Percentiles rank a stretch among this genome's conserved stretches.
These are phyloP conservation scores for Seladonia tumulorum DNA, from an alignment of 2,888 invertebrate genomes.

Conservation along the genomic window DNA sequence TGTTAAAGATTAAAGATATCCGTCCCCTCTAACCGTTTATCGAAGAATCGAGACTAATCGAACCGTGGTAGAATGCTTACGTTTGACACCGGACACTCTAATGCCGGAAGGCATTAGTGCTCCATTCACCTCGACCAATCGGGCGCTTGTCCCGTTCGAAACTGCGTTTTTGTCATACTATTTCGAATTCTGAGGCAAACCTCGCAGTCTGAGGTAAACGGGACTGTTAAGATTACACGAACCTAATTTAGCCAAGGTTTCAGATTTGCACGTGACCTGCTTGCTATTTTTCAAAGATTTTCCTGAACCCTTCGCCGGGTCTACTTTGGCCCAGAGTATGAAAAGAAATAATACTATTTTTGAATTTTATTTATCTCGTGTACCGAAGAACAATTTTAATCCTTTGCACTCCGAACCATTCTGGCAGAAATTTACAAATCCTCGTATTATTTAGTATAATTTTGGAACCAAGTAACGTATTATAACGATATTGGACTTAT, in stretches of 20 bases:
- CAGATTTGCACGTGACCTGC: neutral
- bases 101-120: neutral
- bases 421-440: too few relatives aligned
- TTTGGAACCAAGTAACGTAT: too few relatives aligned
- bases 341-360: too few relatives aligned
- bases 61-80: neutral
- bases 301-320: too few relatives aligned
- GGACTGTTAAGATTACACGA: neutral
- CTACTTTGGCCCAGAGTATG: neutral
- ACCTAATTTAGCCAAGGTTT: neutral
- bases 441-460: too few relatives aligned
- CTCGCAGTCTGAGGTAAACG: neutral
- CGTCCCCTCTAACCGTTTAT: neutral
- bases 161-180: neutral
- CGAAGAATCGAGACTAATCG: conserved; percentile 1
- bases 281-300: neutral
- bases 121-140: neutral
- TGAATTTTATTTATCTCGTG: too few relatives aligned
- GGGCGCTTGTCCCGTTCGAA: neutral
- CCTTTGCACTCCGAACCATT: too few relatives aligned
- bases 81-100: neutral
- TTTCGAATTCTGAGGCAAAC: neutral
- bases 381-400: too few relatives aligned
- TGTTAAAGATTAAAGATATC: conserved; percentile 13
- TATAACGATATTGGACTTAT: too few relatives aligned